These are phyloP conservation scores for Rhinolophus ferrumequinum DNA, from an alignment of 2,113 vertebrate genomes.

Conservation along the genomic window DNA sequence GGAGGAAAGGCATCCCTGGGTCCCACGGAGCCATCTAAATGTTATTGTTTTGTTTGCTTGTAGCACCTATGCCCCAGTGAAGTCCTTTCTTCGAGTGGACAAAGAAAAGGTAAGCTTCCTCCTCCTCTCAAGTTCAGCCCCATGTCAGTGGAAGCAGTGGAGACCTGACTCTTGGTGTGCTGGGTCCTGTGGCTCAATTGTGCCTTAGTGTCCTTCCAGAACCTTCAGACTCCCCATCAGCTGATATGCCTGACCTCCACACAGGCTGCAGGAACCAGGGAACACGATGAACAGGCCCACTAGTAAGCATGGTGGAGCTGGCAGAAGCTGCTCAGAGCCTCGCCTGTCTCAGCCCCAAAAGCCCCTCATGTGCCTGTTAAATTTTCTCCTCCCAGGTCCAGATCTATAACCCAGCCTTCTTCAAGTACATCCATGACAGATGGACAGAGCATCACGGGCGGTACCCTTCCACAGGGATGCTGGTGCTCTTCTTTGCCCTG, in stretches of 20 bases:
- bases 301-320: neutral
- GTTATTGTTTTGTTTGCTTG: constrained; percentile 59
- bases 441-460: constrained; percentile 97
- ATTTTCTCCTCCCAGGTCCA: constrained; percentile 90
- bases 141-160: neutral
- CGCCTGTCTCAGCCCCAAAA: neutral
- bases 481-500: constrained; percentile 97
- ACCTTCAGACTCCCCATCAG: neutral
- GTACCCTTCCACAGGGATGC: constrained; percentile 99
- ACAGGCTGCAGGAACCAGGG: neutral
- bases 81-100: constrained; percentile 98
- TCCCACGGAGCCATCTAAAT: neutral
- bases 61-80: constrained; percentile 98
- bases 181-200: neutral
- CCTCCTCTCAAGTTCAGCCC: neutral
- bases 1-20: neutral
- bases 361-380: neutral
- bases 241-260: neutral
- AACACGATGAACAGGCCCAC: neutral
- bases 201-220: neutral
- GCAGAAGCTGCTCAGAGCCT: neutral
- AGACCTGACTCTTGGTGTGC: neutral
- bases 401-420: constrained; percentile 99
- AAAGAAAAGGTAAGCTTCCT: constrained; percentile 94
- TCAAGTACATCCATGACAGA: constrained; percentile 98